Evolutionary conservation across 2,113 vertebrate genomes (phyloP), one percentile per base, ranked within the genome.

Genomic region (Siphamia tubifer): DNA sequence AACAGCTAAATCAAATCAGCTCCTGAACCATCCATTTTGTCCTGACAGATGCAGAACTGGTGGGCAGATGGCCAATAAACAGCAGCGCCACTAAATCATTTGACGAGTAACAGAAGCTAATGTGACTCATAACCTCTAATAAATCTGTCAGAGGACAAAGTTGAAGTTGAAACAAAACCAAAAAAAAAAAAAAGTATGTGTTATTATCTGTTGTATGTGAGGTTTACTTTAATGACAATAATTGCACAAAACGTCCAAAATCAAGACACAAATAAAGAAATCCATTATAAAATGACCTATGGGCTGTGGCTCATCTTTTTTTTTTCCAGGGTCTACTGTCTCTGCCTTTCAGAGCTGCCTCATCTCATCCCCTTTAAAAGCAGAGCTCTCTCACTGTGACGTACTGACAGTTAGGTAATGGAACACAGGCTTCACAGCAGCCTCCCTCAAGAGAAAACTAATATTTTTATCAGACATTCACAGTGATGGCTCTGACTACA

Each of bases 401-500:
- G 17, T 43, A 24, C 73, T 72, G 78, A 72, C 78, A 81, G 62
- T 65, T 71, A 52, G 47, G 74, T 78, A 84, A 84, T 84, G 66
- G 77, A 72, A 78, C 6, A 21, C 28, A 72, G 57, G 62, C 36
- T 71, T 72, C 62, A 52, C 69, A 67, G 65, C 73, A 44, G 32
- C 31, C 62, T 74, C 64, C 68, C 76, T 48, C 20, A 60, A 74
- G 63, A 63, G 48, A 55, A 62, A 66, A 57, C 48, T 76, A 63
- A 81, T 68, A 64, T 71, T 75, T 42, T 58, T 20, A 12, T 57
- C 2, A 11, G 54, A 56, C 12, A 2, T 48, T 39, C 39, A 36
- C 16, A 38, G 60, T 56, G 30, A 25, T 24, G 28, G n/a, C 47
- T 47, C 40, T 74, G 30, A 40, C 58, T 40, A 71, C 30, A 25